Base-by-base conservation (phyloP, 2,888 invertebrate species). In the Plagodis dolabraria region DNA sequence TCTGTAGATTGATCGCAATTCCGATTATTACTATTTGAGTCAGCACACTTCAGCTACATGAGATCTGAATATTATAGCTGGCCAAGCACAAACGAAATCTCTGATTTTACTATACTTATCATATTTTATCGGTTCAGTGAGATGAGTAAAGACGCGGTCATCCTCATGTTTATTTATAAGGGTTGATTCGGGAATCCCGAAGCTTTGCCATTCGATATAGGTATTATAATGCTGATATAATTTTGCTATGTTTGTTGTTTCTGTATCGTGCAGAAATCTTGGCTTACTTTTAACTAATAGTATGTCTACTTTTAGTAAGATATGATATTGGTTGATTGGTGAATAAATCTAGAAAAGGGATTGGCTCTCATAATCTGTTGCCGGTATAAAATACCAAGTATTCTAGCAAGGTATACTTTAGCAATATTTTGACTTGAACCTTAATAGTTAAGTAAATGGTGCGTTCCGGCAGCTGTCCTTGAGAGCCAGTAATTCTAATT, bases 141-240 rank as follows among this genome's bases (percentile, higher is more conserved):
- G 71, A 71, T 70, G 72, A 65, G 61, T 63, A 71, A 65, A 59
- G 67, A 63, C 56, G 46, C 52, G 65, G 61, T 62, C 63, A 63
- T 44, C 44, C 52, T 79, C 82, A 85, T 86, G 83, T 86, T 80
- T 86, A 86, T 86, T 85, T 86, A 86, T 84, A 76, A 82, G 79
- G 82, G 84, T 78, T 74, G 70, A 73, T 72, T 56, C 55, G 61
- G 47, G 36, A 40, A 9, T 43, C 52, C 45, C 9, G 49, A 8
- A 9, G 38, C 36, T 58, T 47, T 40, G 22, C 48, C 12, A 49
- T 48, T 40, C 22, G 40, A 33, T 49, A 49, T 40, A 42, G 38
- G 50, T 50, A 47, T 50, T 54, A 47, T 44, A 36, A 36, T 34
- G 42, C 36, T 48, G 55, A 34, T 49, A 49, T 47, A 36, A 47